Percentiles rank a stretch among this genome's conserved stretches.
phyloP scores from a whole-genome alignment of 1,140 invertebrate genomes.

The Glossosoma conforme region DNA sequence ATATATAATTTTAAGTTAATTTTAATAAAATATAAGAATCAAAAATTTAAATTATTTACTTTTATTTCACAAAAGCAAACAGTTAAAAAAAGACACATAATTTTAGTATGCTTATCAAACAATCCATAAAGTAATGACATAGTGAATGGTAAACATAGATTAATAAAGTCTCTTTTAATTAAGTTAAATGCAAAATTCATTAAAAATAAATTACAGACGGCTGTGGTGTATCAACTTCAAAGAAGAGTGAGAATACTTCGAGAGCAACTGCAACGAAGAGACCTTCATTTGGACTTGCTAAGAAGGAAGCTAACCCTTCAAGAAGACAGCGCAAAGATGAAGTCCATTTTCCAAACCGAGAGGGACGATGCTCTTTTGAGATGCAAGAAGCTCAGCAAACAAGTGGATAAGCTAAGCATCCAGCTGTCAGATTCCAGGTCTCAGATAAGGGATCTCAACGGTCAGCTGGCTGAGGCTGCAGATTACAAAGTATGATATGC shows the following conservation, averaged over 20 bases:
- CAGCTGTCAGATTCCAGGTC: slow-evolving; percentile 68
- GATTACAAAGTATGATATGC: slow-evolving; percentile 68
- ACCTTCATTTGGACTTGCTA: slow-evolving; percentile 84
- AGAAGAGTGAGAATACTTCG: slow-evolving; percentile 71
- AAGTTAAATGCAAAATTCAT: background rate
- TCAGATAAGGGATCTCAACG: slow-evolving; percentile 69
- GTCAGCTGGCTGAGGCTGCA: slow-evolving; percentile 72
- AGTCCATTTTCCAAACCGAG: slow-evolving; percentile 62
- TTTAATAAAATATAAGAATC: too few species aligned
- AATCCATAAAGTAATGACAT: too few species aligned
- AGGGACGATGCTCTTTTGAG: slow-evolving; percentile 70
- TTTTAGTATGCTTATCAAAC: too few species aligned
- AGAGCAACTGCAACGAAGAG: slow-evolving; percentile 85
- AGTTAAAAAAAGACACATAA: too few species aligned
- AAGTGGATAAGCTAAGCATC: slow-evolving; percentile 66
- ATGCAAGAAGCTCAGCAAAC: slow-evolving; percentile 69
- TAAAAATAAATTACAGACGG: slow-evolving; percentile 58
- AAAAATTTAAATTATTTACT: too few species aligned
- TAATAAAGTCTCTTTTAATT: too few species aligned
- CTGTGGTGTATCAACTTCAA: slow-evolving; percentile 79
- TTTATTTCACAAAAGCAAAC: too few species aligned
- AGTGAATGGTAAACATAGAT: too few species aligned
- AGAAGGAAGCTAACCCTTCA: slow-evolving; percentile 79
- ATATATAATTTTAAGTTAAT: too few species aligned
- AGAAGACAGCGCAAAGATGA: slow-evolving; percentile 67